Conservation (phyloP, 2,888 invertebrate species). For the Phytoseiulus persimilis region DNA sequence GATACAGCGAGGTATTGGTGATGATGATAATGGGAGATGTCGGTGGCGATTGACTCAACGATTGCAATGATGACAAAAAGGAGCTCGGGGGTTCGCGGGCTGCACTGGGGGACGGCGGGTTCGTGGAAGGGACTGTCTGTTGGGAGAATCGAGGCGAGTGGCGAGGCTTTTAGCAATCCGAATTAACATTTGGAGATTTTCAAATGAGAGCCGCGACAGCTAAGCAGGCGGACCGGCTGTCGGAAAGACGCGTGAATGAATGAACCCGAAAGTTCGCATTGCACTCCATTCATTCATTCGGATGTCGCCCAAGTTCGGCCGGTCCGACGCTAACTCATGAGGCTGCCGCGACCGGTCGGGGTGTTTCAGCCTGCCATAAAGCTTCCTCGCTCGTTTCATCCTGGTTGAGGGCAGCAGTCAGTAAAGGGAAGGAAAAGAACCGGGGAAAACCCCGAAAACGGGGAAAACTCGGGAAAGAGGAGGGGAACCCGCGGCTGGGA, state of each 20-base stretch:
- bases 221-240: background rate
- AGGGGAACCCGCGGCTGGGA: background rate
- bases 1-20: background rate
- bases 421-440: background rate
- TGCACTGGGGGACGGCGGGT: background rate
- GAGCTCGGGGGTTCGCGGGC: background rate
- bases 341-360: background rate
- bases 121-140: background rate
- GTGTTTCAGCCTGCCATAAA: background rate
- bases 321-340: background rate
- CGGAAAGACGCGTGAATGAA: background rate
- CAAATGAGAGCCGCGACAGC: background rate
- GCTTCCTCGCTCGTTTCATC: background rate
- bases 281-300: background rate
- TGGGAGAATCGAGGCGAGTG: background rate
- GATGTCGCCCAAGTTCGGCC: background rate
- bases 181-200: constrained; percentile 5
- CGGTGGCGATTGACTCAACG: background rate
- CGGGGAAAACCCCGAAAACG: background rate
- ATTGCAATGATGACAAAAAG: background rate
- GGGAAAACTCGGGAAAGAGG: background rate
- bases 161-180: background rate
- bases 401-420: background rate
- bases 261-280: background rate
- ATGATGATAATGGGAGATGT: background rate